Evolutionary conservation across 2,113 vertebrate genomes (phyloP), one percentile per base, ranked within the genome.

Genomic region (Struthidea cinerea): DNA sequence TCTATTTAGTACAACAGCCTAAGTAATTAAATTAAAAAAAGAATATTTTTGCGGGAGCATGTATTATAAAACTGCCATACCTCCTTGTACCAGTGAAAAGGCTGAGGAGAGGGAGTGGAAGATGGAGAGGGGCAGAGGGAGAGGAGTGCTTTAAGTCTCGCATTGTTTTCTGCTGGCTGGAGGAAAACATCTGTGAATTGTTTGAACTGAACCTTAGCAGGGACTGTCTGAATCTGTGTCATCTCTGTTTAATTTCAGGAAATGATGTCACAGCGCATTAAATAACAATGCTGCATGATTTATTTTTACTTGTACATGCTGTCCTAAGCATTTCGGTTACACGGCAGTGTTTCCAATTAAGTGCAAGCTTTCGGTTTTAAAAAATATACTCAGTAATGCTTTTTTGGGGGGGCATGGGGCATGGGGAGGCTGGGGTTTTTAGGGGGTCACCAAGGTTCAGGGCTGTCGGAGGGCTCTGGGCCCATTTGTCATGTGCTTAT

Each of bases 161-260:
- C 97, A 97, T 98, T 98, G 98, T 98, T 98, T 98, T 97, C 90
- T 96, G 81, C 95, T 95, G 97, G 97, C 97, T 97, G 92, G 95
- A 97, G 97, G 97, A 98, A 98, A 98, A 98, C 98, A 99, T 99
- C 99, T 99, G 99, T 98, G 98, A 98, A 97, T 98, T 98, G 97
- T 98, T 98, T 98, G 97, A 98, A 97, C 92, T 97, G 96, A 98
- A 98, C 97, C 96, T 97, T 98, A 96, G 94, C 94, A 86, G 96
- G 95, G 96, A 97, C 95, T 64, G 59, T 96, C 96, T 97, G 97
- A 97, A 98, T 97, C 96, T 97, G 97, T 98, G 97, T 98, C 97
- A 98, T 98, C 97, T 98, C 97, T 97, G 95, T 97, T 98, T 98
- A 97, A 98, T 98, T 98, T 98, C 97, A 98, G 98, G 98, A 98